A percentile compares a stretch with the other conserved stretches of the same genome.
Evolutionary conservation across 92 coral and sea anemone species (phyloP).

Genomic region (Palythoa grandiflora): DNA sequence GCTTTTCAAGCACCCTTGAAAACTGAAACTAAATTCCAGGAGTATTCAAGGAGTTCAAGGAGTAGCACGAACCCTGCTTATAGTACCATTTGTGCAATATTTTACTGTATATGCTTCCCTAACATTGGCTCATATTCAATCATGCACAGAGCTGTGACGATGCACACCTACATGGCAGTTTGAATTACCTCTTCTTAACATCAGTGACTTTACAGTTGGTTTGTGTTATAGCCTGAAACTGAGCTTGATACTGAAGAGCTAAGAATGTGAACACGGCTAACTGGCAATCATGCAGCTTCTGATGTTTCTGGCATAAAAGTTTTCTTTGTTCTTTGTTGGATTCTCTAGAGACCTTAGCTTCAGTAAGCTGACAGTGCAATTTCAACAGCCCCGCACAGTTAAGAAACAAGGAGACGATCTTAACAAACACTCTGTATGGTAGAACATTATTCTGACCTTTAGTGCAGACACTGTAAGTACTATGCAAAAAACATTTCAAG

Average conservation of each 20-base stretch:
- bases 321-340: background rate
- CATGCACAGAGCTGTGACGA: no score
- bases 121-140: no score
- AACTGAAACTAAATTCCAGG: background rate
- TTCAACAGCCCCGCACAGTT: conserved; percentile 19
- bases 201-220: conserved; percentile 4
- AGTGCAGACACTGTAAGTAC: background rate
- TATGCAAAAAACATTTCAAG: conserved; percentile 18
- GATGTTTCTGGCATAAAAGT: conserved; percentile 64
- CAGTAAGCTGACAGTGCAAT: conserved; percentile 34
- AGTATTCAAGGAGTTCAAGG: background rate
- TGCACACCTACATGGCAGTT: background rate
- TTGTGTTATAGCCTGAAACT: conserved; percentile 46
- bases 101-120: no score
- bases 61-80: background rate
- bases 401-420: conserved; percentile 22
- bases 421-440: background rate
- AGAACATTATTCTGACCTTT: conserved; percentile 3
- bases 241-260: conserved; percentile 64
- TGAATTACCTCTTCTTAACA: conserved; percentile 23
- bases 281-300: conserved; percentile 67
- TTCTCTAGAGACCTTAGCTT: conserved; percentile 17
- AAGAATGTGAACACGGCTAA: conserved; percentile 67
- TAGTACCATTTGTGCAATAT: no score
- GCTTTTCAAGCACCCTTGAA: no score